Conservation (phyloP, 1,140 invertebrate genomes). For the Paraescarpia echinospica region DNA sequence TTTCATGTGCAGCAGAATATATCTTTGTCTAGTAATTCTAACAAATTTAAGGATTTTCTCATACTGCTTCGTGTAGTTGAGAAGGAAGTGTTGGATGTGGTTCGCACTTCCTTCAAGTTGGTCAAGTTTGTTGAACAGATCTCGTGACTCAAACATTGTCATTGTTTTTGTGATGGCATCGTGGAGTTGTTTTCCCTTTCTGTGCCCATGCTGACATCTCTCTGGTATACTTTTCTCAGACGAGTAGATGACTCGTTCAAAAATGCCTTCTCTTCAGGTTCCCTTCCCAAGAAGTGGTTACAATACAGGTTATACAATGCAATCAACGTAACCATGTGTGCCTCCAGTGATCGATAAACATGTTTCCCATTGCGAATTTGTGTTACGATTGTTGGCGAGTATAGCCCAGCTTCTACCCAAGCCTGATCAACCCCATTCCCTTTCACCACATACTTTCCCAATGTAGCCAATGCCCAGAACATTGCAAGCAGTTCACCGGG, state of each 20-base stretch:
- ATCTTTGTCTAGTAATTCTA: too few species aligned
- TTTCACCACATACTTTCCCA: conserved; percentile 8
- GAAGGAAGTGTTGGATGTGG: too few species aligned
- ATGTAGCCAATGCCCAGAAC: conserved; percentile 7
- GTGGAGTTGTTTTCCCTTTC: not conserved
- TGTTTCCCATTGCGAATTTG: conserved; percentile 12
- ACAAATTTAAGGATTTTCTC: conserved; percentile 8
- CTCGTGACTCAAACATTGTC: conserved; percentile 4
- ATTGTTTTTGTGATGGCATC: conserved; percentile 11
- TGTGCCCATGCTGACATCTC: too few species aligned
- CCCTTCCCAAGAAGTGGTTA: too few species aligned
- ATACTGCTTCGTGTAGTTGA: not conserved
- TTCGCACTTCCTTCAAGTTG: too few species aligned
- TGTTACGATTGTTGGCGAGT: conserved; percentile 12
- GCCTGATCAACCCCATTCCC: too few species aligned
- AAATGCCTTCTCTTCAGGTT: too few species aligned
- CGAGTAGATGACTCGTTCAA: too few species aligned
- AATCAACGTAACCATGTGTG: too few species aligned
- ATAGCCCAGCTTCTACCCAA: not conserved
- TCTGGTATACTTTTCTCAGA: too few species aligned
- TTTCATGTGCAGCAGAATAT: too few species aligned
- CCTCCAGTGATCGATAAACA: conserved; percentile 1
- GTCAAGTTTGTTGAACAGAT: conserved; percentile 4
- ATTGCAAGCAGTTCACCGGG: not conserved
- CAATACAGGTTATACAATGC: not conserved